Percentiles rank a stretch among this genome's conserved stretches.
These are phyloP conservation scores for Sarotherodon lohbergeri DNA, from an alignment of 2,113 vertebrate species.

Conservation along the genomic window DNA sequence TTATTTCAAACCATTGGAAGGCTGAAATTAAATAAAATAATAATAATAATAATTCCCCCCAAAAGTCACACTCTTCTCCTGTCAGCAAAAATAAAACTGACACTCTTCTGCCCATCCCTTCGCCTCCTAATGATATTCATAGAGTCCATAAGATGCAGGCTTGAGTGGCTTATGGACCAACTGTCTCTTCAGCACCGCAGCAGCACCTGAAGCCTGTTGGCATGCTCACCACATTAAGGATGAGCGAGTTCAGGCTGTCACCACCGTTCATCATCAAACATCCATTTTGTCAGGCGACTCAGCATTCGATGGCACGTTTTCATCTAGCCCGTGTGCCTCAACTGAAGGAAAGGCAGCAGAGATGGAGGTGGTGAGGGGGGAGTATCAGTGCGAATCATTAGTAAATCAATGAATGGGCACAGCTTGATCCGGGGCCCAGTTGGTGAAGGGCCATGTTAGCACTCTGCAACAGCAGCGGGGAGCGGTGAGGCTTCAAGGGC, in stretches of 20 bases:
- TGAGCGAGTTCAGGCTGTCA: constrained; percentile 3
- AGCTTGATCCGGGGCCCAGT: background rate
- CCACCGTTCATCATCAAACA: background rate
- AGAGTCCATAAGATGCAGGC: background rate
- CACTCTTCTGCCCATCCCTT: background rate
- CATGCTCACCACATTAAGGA: background rate
- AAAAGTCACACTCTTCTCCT: background rate
- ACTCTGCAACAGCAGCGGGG: background rate
- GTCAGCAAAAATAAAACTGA: background rate
- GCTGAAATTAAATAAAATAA: background rate
- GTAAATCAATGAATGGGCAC: constrained; percentile 32
- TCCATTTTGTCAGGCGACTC: background rate
- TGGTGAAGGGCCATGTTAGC: constrained; percentile 18
- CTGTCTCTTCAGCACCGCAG: background rate
- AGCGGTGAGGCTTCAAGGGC: constrained; percentile 20
- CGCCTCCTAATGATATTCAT: background rate
- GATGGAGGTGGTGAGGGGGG: background rate
- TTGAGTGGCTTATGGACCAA: background rate
- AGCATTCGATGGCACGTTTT: background rate
- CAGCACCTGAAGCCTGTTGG: constrained; percentile 13
- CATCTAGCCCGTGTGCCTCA: background rate
- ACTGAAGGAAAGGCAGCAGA: background rate
- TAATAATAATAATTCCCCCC: background rate
- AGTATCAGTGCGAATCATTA: background rate
- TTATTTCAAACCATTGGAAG: background rate